Base-by-base conservation (phyloP, 2,113 vertebrate species). In the Ancistrus triradiatus region DNA sequence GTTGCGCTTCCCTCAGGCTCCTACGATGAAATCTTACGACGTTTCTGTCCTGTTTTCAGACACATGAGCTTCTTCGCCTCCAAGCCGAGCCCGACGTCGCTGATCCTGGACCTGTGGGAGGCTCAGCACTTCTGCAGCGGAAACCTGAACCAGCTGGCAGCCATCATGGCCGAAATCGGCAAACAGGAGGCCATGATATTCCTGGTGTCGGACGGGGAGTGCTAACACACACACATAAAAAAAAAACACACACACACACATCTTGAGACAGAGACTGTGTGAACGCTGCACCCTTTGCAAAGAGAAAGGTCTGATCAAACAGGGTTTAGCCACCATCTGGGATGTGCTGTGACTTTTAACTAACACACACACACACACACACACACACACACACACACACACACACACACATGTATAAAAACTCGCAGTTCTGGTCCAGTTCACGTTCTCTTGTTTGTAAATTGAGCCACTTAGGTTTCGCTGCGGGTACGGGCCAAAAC, bases 41-140 rank as follows among this genome's bases (percentile, higher is more conserved):
- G 14, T 14, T 48, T 51, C 5, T 61, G 18, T 59, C 43, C 68
- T 24, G n/a, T 31, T 35, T 47, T 0, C 84, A 98, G 96, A 90
- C 94, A 98, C 90, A 91, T 97, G 85, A 91, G 89, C 88, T 99
- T 94, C 87, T 95, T 98, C 40, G 93, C 94, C 74, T 95, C 94
- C 42, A 98, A 96, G 87, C 80, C 89, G 68, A 98, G 96, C 81
- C 96, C 96, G 25, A 99, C 96, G 18, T 94, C 94, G 79, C 84
- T 94, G 86, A 96, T 99, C 84, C 91, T 99, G 86, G 97, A 98
- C 90, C 86, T 98, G 72, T 99, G 96, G 96, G 96, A 99, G 85
- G 89, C 94, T 0, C 90, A 92, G 66, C 95, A 99, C 82, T 98
- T 98, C 86, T 93, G 95, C 86, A 94, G 88, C 1, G 94, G 96